A percentile compares a stretch with the other conserved stretches of the same genome.
phyloP scores from a whole-genome alignment of 2,888 invertebrate genomes.

The Noctua janthe region DNA sequence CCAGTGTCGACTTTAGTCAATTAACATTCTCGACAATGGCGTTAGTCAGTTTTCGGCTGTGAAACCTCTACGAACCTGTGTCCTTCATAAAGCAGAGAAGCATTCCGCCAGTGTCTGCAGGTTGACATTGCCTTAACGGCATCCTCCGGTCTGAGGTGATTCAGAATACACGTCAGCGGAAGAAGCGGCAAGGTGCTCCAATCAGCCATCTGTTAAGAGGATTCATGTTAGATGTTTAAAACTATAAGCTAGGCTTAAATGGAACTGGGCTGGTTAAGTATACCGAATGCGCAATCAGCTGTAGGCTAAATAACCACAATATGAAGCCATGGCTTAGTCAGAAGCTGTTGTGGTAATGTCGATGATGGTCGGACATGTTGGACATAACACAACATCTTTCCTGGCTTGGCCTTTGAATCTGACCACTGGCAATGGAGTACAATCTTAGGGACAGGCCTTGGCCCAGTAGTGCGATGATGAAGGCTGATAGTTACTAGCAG shows the following conservation, averaged over 20 bases:
- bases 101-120: constrained; percentile 90
- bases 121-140: constrained; percentile 84
- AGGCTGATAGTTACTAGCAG: no score
- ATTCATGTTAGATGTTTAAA: constrained; percentile 1
- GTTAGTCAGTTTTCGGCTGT: background rate
- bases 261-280: background rate
- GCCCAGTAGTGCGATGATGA: no score
- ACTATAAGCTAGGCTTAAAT: background rate
- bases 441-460: background rate
- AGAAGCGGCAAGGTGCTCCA: constrained; percentile 85
- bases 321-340: background rate
- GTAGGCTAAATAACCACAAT: background rate
- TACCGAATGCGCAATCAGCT: background rate
- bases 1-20: background rate
- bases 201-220: constrained; percentile 76
- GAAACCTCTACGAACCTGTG: constrained; percentile 75
- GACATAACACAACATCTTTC: background rate
- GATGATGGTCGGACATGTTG: background rate
- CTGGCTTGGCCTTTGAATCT: background rate
- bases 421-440: background rate
- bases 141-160: constrained; percentile 82
- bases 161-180: constrained; percentile 81
- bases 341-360: background rate
- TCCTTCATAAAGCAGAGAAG: constrained; percentile 83
- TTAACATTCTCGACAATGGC: background rate